Evolutionary conservation across 1,140 invertebrate genomes (phyloP), one percentile per base, ranked within the genome.

Genomic region (Agrypnia vestita): DNA sequence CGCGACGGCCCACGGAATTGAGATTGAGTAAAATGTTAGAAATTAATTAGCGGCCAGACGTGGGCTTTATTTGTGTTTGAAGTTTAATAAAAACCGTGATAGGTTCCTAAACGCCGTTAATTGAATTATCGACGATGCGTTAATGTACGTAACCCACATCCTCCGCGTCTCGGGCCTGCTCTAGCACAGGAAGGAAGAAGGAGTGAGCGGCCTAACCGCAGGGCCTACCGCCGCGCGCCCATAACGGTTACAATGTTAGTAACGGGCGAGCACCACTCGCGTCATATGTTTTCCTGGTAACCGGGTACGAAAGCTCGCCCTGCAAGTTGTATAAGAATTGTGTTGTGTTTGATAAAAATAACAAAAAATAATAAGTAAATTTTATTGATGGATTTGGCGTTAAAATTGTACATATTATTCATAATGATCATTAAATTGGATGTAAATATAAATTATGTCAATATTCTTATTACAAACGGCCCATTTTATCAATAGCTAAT

Each of bases 51-150:
- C 74, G 21, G 55, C 46, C 19, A 49, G 44, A 3, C n/a, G 25
- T 19, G 51, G 35, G 25, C 43, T 74, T 46, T 44, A 76, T 76
- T 62, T 64, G 74, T 64, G 46, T 61, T 76, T 62, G 74, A 62
- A 25, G 56, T 44, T 43, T 51, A 76, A 78, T 81, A 73, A 78
- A 71, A 74, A n/a, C 75, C 51, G 19, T 76, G 76, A 69, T 75
- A 82, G 47, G 77, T 53, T 75, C 76, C 76, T 78, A 78, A 81
- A 69, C 49, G 53, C 71, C 49, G 76, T 56, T 81, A 81, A 81
- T 81, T 73, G 62, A 82, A 82, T 82, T 82, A 82, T 76, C 80
- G 64, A 62, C 21, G 44, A 11, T 9, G 15, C 17, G 80, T 73
- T 81, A 81, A 81, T 81, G 80, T 46, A 64, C 13, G 35, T 74